These are phyloP conservation scores for Anoplophora glabripennis DNA, from an alignment of 1,140 invertebrate species.

Conservation along the genomic window DNA sequence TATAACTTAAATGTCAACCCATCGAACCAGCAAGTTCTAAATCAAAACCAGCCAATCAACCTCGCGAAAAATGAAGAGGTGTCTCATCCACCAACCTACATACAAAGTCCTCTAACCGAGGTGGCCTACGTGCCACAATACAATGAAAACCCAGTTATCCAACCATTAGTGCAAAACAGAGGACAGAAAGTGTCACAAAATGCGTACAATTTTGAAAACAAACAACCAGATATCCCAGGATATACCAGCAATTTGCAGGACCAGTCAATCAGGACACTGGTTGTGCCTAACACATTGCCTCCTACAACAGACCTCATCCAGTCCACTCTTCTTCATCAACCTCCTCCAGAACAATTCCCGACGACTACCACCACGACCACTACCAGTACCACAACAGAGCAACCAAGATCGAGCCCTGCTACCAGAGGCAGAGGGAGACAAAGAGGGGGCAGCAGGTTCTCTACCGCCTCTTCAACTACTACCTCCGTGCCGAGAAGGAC, in stretches of 20 bases:
- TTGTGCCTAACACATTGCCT: conserved; percentile 36
- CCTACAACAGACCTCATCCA: conserved; percentile 21
- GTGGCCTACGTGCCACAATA: conserved; percentile 31
- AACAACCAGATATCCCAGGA: conserved; percentile 57
- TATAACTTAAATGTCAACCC: conserved; percentile 20
- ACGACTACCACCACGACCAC: conserved; percentile 45
- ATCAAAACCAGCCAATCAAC: not conserved
- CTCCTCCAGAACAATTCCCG: conserved; percentile 27
- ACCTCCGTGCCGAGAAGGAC: conserved; percentile 26
- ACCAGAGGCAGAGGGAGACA: conserved; percentile 35
- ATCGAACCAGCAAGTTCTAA: conserved; percentile 4
- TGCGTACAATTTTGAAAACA: conserved; percentile 43
- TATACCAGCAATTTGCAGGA: conserved; percentile 61
- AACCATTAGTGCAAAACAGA: conserved; percentile 10
- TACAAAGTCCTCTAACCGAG: conserved; percentile 41
- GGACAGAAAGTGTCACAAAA: conserved; percentile 32
- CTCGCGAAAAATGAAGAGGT: conserved; percentile 12
- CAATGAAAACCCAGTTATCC: conserved; percentile 7
- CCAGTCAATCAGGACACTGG: conserved; percentile 40
- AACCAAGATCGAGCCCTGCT: conserved; percentile 49
- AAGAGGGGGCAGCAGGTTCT: conserved; percentile 29
- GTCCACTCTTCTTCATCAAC: conserved; percentile 18
- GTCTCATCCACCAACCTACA: conserved; percentile 8
- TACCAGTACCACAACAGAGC: conserved; percentile 48
- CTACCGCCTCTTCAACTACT: conserved; percentile 21